Percentiles rank a stretch among this genome's conserved stretches.
These are phyloP conservation scores for Podiceps cristatus DNA, from an alignment of 2,113 vertebrate species.

Conservation along the genomic window DNA sequence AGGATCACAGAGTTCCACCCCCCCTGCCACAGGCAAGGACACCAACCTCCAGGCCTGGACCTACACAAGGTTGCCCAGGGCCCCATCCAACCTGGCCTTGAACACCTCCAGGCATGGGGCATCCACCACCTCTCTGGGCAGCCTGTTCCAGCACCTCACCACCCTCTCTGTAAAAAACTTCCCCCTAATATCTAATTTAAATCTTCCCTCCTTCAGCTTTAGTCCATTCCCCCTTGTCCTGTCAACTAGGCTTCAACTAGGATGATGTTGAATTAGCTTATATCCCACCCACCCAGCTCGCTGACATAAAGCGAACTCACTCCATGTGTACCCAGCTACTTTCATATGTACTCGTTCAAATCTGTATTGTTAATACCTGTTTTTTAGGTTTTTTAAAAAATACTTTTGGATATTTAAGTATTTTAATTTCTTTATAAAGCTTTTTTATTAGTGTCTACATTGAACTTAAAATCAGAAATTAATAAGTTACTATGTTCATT, in stretches of 20 bases:
- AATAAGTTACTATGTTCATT: background rate
- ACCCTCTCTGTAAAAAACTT: too few relatives aligned
- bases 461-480: background rate
- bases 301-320: accelerated
- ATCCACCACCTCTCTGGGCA: too few relatives aligned
- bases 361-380: background rate
- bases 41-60: too few relatives aligned
- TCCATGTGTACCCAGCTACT: background rate
- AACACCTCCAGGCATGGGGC: too few relatives aligned
- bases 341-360: background rate
- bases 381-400: background rate
- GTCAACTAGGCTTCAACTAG: background rate
- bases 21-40: too few relatives aligned
- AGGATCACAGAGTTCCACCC: too few relatives aligned
- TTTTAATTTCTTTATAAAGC: background rate
- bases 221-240: too few relatives aligned
- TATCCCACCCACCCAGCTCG: background rate
- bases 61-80: too few relatives aligned
- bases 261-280: background rate
- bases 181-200: too few relatives aligned
- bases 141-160: too few relatives aligned
- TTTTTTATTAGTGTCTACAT: background rate
- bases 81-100: too few relatives aligned
- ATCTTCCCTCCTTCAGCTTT: too few relatives aligned
- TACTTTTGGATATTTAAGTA: background rate